Percentiles rank a stretch among this genome's conserved stretches.
Evolutionary conservation across 2,888 invertebrate genomes (phyloP).

Genomic region (Cryptocephalus moraei): DNA sequence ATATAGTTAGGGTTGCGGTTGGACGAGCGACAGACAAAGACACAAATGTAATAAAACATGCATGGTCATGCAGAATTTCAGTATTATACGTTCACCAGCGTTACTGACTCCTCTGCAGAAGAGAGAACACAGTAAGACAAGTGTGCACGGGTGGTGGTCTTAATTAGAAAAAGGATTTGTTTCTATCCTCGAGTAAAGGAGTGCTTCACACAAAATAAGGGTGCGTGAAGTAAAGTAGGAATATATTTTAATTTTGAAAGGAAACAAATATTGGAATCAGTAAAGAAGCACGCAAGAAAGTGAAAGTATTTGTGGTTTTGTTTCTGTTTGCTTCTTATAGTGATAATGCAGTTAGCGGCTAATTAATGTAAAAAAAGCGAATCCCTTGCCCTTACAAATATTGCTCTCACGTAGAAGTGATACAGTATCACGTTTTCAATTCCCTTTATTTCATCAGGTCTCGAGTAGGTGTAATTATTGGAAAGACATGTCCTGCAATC

Average conservation of each 20-base stretch:
- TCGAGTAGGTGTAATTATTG: background rate
- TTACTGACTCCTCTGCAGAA: background rate
- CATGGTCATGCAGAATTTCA: no score
- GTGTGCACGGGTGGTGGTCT: slow-evolving; percentile 2
- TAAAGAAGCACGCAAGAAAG: slow-evolving; percentile 23
- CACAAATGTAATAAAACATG: no score
- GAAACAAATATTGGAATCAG: slow-evolving; percentile 5
- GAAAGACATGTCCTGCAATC: no score
- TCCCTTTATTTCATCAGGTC: background rate
- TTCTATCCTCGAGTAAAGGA: slow-evolving; percentile 1
- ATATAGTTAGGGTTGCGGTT: no score
- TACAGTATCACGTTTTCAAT: no score
- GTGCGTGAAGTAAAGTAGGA: slow-evolving; percentile 6
- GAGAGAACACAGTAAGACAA: no score
- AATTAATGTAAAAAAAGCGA: background rate
- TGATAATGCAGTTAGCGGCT: slow-evolving; percentile 15
- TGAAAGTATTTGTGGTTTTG: slow-evolving; percentile 21
- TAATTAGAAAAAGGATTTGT: slow-evolving; percentile 6
- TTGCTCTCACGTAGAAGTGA: background rate
- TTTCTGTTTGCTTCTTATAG: slow-evolving; percentile 12
- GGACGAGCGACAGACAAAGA: no score
- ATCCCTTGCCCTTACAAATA: background rate
- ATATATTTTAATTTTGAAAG: slow-evolving; percentile 9
- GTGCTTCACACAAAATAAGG: slow-evolving; percentile 8
- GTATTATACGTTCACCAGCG: background rate